Base-by-base conservation (phyloP, 2,888 invertebrate species). In the Bugulina stolonifera region DNA sequence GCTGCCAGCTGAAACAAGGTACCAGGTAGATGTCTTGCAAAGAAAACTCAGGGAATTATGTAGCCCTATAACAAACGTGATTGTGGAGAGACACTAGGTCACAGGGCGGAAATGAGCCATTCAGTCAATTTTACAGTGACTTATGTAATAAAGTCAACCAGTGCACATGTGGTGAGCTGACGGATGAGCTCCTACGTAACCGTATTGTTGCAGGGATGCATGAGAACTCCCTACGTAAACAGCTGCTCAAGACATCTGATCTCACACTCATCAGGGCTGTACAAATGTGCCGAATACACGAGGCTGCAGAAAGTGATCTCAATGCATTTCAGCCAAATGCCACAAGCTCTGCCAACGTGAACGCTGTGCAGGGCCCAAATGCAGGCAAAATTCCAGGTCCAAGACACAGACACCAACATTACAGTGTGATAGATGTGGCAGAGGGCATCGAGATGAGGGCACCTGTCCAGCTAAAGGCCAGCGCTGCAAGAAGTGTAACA, bases 61-160 rank as follows among this genome's bases (percentile, higher is more conserved):
- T 25, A 57, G 25, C 25, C 57, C 57, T 23, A 57, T 57, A 5
- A 57, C 57, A 5, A 57, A 57, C 25, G 57, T 57, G 23, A 57
- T n/a, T n/a, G 5, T 57, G 5, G 57, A 57, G 25, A 5, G 57
- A 57, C 57, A 57, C 57, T n/a, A 5, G 57, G 5, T 57, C 23
- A 18, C 57, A 57, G 25, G 25, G 3, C 5, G 14, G 5, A n/a
- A n/a, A 5, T 57, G 57, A 57, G 25, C 57, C 57, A n/a, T 57
- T 57, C 57, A 57, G 14, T 18, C 57, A 57, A 25, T 57, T 57
- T 25, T 57, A 57, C 57, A 57, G 14, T 57, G 57, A 57, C 25
- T 25, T 57, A 25, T 25, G 25, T 5, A 57, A 25, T n/a, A 57
- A 57, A n/a, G 57, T 57, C 14, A 57, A n/a, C n/a, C 57, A 57